Conservation (phyloP, 1,140 invertebrate species). For the Ephestia elutella region DNA sequence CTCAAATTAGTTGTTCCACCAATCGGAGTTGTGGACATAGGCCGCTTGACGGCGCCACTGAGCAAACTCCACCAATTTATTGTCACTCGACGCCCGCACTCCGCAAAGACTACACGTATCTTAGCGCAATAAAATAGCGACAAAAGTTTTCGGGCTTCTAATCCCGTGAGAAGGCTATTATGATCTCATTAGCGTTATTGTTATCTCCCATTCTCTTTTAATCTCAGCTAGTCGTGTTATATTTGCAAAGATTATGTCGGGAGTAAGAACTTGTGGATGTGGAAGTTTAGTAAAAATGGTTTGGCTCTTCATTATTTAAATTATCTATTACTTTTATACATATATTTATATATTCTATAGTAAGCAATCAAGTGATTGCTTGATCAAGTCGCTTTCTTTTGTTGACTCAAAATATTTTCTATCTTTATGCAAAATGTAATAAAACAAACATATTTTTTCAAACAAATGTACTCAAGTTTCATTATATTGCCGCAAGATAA, state of each 20-base stretch:
- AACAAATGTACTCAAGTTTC: too few species aligned
- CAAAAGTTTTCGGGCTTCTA: neutral
- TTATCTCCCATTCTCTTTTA: neutral
- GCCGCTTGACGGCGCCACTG: constrained; percentile 30
- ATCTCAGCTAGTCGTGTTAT: neutral
- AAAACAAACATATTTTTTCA: too few species aligned
- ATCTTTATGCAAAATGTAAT: too few species aligned
- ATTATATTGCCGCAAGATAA: too few species aligned
- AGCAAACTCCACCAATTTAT: constrained; percentile 50
- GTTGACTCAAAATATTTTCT: too few species aligned
- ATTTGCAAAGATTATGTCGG: neutral
- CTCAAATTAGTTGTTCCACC: constrained; percentile 49
- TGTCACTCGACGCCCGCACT: constrained; percentile 25
- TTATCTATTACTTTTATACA: too few species aligned
- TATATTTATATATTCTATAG: too few species aligned
- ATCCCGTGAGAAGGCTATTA: neutral
- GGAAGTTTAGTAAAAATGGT: too few species aligned
- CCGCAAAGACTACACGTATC: too few species aligned
- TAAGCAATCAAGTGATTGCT: too few species aligned
- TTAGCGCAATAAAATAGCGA: neutral
- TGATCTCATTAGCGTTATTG: constrained; percentile 1
- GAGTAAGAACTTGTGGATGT: neutral
- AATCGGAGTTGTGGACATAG: constrained; percentile 26
- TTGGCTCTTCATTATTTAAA: too few species aligned
- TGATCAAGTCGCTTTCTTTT: too few species aligned